These are phyloP conservation scores for Malacosoma neustria DNA, from an alignment of 2,888 invertebrate species.

Conservation along the genomic window DNA sequence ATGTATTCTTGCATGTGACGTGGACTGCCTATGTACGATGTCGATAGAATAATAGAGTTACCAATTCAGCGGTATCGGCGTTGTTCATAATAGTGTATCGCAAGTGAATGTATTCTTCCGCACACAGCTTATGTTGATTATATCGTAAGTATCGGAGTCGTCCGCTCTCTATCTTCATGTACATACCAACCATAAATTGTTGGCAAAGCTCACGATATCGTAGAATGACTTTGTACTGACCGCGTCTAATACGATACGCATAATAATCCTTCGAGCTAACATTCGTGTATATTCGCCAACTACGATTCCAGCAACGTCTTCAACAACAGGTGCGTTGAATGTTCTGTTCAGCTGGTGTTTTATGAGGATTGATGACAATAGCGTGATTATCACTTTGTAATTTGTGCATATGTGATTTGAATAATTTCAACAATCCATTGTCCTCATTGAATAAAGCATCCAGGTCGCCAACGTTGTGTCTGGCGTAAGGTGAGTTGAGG, in stretches of 20 bases:
- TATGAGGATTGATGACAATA: slow-evolving; percentile 21
- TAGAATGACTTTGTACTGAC: slow-evolving; percentile 12
- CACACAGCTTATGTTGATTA: slow-evolving; percentile 24
- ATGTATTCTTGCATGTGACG: too few relatives aligned
- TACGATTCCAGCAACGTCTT: slow-evolving; percentile 14
- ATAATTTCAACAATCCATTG: slow-evolving; percentile 26
- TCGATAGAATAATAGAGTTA: slow-evolving; percentile 11
- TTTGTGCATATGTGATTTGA: slow-evolving; percentile 27
- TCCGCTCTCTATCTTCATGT: slow-evolving; percentile 35
- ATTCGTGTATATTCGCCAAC: slow-evolving; percentile 12
- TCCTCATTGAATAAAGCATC: slow-evolving; percentile 14
- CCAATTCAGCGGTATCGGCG: slow-evolving; percentile 9
- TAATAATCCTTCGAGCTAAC: slow-evolving; percentile 16
- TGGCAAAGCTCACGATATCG: slow-evolving; percentile 14
- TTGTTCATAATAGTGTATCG: slow-evolving; percentile 15
- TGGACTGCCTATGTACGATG: slow-evolving; percentile 14
- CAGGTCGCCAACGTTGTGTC: slow-evolving; percentile 7
- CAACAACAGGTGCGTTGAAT: slow-evolving; percentile 28
- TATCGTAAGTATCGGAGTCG: slow-evolving; percentile 23
- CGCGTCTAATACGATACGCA: slow-evolving; percentile 15
- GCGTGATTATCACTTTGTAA: slow-evolving; percentile 17
- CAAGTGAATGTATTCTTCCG: slow-evolving; percentile 11
- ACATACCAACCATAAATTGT: slow-evolving; percentile 32
- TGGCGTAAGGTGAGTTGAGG: slow-evolving; percentile 14
- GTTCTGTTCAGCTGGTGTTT: slow-evolving; percentile 27